Base-by-base conservation (phyloP, 53 echinoderm and acorn worm genomes). In the Hippasteria phrygiana region DNA sequence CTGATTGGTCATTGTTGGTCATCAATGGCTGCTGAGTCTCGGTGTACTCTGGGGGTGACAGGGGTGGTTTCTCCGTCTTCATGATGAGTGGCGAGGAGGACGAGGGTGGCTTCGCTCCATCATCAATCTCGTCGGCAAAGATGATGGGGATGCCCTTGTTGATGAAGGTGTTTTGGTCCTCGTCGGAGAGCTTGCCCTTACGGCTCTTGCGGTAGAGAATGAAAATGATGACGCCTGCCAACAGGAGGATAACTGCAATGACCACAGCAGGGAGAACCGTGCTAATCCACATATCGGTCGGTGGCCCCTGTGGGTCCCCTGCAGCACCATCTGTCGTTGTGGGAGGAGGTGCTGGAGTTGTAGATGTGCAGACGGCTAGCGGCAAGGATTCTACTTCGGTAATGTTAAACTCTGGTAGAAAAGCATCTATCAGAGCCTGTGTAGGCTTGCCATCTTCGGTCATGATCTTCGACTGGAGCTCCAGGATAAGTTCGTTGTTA, bases 141-240 rank as follows among this genome's bases (percentile, higher is more conserved):
- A 99, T 99, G 76, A 99, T 99, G 24, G 99, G 99, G 56, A 99
- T 99, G 77, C 99, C 96, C 83, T 99, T 99, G 55, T 96, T 99
- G 86, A 99, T 96, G 90, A 99, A 99, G 8, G 99, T 99, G 78
- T 94, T 92, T 76, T 99, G 92, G 89, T 99, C 99, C 80, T 99
- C 99, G 65, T 99, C 99, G 0, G 99, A 99, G 12, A 97, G 90
- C 65, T 99, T 99, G 41, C 98, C 99, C 87, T 99, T 99, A 64
- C 99, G 93, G 82, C 90, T 94, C 86, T 91, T 96, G 34, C 99
- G 91, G 87, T 93, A 95, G 36, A 95, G 93, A 36, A 95, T 85
- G 64, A 93, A 92, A 4, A 94, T 91, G 20, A 99, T 91, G 29
- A 99, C 83, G 37, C 99, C 99, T 1, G 93, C 96, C 31, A 99